Evolutionary conservation across 2,797 vertebrate species (phyloP).

Genomic region (Leuciscus waleckii): DNA sequence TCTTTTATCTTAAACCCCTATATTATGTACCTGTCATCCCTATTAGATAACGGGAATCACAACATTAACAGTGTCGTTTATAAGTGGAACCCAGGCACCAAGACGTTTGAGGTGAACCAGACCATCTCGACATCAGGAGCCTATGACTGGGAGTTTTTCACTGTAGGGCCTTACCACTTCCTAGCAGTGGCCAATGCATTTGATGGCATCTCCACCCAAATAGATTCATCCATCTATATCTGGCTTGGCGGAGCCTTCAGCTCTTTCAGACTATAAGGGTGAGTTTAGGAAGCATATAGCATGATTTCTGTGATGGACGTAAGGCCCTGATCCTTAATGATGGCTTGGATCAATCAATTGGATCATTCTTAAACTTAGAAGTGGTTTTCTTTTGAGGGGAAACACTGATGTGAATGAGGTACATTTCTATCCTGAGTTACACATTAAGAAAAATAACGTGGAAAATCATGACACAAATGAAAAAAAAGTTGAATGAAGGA

Average conservation of each 20-base stretch:
- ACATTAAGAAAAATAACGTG: not conserved
- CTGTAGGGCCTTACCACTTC: slow-evolving; percentile 91
- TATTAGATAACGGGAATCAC: slow-evolving; percentile 88
- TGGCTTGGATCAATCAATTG: not conserved
- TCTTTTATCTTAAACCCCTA: slow-evolving; percentile 46
- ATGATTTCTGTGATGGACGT: not conserved
- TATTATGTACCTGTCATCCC: not conserved
- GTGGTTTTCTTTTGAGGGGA: not conserved
- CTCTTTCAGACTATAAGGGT: slow-evolving; percentile 87
- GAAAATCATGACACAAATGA: slow-evolving; percentile 10
- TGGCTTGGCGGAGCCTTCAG: slow-evolving; percentile 72
- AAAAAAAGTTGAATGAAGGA: slow-evolving; percentile 26
- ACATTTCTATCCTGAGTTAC: not conserved
- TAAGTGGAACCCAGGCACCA: slow-evolving; percentile 87
- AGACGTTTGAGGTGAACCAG: slow-evolving; percentile 89
- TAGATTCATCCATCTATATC: slow-evolving; percentile 85
- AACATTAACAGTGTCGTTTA: slow-evolving; percentile 95
- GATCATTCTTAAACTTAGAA: not conserved
- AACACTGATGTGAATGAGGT: not conserved
- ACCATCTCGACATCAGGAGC: slow-evolving; percentile 91
- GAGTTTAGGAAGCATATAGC: not conserved
- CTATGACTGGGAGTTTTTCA: slow-evolving; percentile 99
- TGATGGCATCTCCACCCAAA: slow-evolving; percentile 89
- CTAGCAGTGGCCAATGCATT: slow-evolving; percentile 95
- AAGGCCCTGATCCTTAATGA: not conserved